Evolutionary conservation across 2,797 vertebrate species (phyloP).

Genomic region (Arctocebus calabarensis): DNA sequence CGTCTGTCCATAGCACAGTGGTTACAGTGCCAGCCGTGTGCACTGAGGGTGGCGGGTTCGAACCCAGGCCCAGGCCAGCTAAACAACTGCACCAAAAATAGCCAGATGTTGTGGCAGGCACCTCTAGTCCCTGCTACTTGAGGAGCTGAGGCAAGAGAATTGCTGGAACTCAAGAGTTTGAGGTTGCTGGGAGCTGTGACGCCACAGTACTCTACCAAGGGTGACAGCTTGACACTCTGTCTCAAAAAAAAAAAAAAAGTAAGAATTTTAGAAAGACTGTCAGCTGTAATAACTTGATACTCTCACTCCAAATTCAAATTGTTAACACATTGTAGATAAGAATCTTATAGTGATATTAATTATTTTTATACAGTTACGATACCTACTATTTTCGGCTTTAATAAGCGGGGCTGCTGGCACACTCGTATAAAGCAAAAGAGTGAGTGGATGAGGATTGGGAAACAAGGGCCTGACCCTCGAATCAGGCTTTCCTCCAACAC

Average conservation of each 20-base stretch:
- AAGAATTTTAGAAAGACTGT: background rate
- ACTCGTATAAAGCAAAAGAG: background rate
- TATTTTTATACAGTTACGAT: conserved; percentile 53
- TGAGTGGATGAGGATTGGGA: background rate
- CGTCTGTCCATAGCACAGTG: no score
- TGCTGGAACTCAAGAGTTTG: no score
- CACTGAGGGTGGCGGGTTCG: no score
- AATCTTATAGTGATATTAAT: conserved; percentile 45
- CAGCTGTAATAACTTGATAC: conserved; percentile 18
- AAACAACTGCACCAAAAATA: no score
- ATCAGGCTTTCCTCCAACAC: background rate
- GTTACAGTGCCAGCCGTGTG: no score
- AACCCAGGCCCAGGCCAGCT: no score
- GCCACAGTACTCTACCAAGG: no score
- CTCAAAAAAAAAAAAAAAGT: background rate
- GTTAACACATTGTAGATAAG: conserved; percentile 26
- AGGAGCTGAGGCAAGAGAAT: no score
- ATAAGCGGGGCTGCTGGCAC: background rate
- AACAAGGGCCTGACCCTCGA: background rate
- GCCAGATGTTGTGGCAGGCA: no score
- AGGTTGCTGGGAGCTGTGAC: no score
- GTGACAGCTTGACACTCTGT: no score
- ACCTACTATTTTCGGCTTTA: background rate
- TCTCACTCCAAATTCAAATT: conserved; percentile 25
- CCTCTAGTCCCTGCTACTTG: no score